Conservation (phyloP, 2,888 invertebrate genomes). For the Drosophila austrosaltans region DNA sequence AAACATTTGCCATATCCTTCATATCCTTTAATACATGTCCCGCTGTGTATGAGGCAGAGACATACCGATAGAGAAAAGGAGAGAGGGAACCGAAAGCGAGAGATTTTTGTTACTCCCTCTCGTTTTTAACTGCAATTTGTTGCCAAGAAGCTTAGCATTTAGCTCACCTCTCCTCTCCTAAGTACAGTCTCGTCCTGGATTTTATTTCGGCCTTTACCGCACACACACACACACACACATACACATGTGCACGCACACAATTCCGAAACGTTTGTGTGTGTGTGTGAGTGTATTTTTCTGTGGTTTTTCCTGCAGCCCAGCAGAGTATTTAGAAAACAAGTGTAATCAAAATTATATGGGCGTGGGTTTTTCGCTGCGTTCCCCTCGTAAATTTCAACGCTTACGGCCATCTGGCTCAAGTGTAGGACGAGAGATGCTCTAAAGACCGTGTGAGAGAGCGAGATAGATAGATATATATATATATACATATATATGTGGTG, state of each 20-base stretch:
- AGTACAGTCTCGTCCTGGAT: constrained; percentile 43
- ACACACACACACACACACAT: constrained; percentile 34
- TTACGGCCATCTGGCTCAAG: constrained; percentile 60
- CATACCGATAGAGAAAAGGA: constrained; percentile 45
- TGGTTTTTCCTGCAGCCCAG: constrained; percentile 54
- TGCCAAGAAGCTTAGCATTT: constrained; percentile 63
- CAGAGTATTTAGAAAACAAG: constrained; percentile 75
- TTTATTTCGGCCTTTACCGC: constrained; percentile 55
- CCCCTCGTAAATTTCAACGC: constrained; percentile 65
- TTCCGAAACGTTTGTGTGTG: constrained; percentile 30
- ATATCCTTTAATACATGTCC: constrained; percentile 63
- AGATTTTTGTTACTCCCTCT: constrained; percentile 50
- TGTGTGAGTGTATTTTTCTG: constrained; percentile 43
- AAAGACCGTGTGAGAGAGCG: background rate
- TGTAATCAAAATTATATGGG: constrained; percentile 78
- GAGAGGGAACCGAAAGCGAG: constrained; percentile 32
- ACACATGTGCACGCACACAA: constrained; percentile 23
- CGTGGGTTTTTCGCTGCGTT: constrained; percentile 48
- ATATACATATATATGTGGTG: background rate
- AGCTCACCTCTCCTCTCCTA: background rate
- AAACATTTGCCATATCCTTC: constrained; percentile 68
- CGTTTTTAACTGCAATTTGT: constrained; percentile 74
- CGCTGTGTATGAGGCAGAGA: constrained; percentile 39
- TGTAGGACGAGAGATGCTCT: background rate
- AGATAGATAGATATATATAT: background rate